phyloP scores from a whole-genome alignment of 2,797 vertebrate genomes.

The Ptychobarbus kaznakovi region DNA sequence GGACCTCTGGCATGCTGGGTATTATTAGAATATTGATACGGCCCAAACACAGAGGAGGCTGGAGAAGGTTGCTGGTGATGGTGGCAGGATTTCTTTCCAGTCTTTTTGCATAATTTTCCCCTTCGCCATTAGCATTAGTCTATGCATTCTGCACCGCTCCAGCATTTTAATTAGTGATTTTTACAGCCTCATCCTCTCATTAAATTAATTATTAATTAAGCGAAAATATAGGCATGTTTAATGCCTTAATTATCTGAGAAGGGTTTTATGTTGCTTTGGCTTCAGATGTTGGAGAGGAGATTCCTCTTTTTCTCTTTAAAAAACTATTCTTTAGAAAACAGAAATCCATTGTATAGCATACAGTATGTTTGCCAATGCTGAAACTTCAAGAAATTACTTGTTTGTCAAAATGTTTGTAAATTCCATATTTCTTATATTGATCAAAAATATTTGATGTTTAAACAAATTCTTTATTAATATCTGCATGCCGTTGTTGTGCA shows the following conservation, averaged over 20 bases:
- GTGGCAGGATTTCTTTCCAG: conserved; percentile 24
- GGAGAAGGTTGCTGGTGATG: conserved; percentile 33
- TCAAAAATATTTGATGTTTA: neutral
- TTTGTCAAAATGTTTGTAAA: too few relatives aligned
- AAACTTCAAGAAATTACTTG: neutral
- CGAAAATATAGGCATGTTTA: conserved; percentile 90
- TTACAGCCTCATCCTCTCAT: conserved; percentile 86
- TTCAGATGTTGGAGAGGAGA: conserved; percentile 72
- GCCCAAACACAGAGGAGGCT: conserved; percentile 78
- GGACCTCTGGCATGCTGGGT: conserved; percentile 88
- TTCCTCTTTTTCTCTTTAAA: conserved; percentile 17
- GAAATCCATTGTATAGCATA: neutral
- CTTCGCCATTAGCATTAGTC: conserved; percentile 66
- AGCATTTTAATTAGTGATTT: conserved; percentile 88
- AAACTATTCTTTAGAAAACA: neutral
- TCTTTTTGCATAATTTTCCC: conserved; percentile 57
- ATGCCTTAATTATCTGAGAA: conserved; percentile 90
- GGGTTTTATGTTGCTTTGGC: conserved; percentile 84
- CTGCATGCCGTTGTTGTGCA: neutral
- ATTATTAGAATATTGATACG: conserved; percentile 97
- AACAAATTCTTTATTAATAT: neutral
- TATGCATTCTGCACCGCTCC: conserved; percentile 74
- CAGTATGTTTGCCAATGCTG: neutral
- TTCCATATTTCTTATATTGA: neutral
- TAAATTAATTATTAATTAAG: conserved; percentile 93